phyloP scores from a whole-genome alignment of 1,140 invertebrate genomes.

The Antheraea pernyi region DNA sequence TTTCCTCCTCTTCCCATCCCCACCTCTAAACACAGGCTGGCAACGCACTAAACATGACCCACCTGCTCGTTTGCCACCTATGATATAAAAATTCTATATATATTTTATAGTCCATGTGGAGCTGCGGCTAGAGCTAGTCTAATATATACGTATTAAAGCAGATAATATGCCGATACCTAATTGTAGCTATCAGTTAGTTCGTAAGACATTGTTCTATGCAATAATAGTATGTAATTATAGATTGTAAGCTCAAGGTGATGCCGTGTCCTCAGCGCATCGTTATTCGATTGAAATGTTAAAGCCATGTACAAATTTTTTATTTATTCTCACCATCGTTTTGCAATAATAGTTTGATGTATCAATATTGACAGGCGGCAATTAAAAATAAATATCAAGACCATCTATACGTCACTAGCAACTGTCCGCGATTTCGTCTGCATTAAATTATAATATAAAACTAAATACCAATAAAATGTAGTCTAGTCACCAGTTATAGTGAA shows the following conservation, averaged over 20 bases:
- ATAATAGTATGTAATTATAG: constrained; percentile 19
- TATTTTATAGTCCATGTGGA: not conserved
- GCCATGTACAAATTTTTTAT: not conserved
- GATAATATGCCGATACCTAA: constrained; percentile 2
- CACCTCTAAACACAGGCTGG: too few species aligned
- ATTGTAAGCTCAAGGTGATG: constrained; percentile 30
- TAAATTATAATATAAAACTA: too few species aligned
- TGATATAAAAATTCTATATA: too few species aligned
- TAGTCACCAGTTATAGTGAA: too few species aligned
- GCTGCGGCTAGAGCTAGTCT: too few species aligned
- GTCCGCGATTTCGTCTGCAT: too few species aligned
- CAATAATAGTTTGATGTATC: not conserved
- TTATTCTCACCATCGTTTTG: constrained; percentile 2
- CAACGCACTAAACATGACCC: too few species aligned
- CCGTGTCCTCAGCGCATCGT: constrained; percentile 23
- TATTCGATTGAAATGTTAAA: constrained; percentile 14
- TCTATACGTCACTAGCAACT: not conserved
- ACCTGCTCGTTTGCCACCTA: too few species aligned
- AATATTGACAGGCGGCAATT: constrained; percentile 23
- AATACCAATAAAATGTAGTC: too few species aligned
- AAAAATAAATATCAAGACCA: constrained; percentile 23
- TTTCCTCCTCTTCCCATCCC: too few species aligned
- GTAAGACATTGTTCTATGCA: constrained; percentile 26
- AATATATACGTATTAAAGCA: not conserved
- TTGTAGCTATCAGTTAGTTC: constrained; percentile 10